Percentiles rank a stretch among this genome's conserved stretches.
phyloP scores from a whole-genome alignment of 2,113 vertebrate genomes.

The Hypocryptadius cinnamomeus region DNA sequence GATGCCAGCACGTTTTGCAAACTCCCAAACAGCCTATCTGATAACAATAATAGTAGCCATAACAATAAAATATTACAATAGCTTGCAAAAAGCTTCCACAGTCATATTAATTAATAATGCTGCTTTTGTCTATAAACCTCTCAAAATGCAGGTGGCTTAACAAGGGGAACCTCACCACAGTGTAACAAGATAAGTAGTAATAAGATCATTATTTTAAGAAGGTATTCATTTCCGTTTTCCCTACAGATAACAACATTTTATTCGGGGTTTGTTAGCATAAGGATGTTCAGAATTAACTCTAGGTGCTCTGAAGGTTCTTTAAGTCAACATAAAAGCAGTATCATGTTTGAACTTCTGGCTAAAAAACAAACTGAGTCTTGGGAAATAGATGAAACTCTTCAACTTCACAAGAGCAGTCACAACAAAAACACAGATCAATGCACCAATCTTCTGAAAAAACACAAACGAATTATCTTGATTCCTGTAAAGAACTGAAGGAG shows the following conservation, averaged over 20 bases:
- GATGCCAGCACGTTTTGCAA: neutral
- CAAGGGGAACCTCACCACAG: slow-evolving; percentile 46
- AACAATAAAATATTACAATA: slow-evolving; percentile 47
- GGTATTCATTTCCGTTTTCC: slow-evolving; percentile 21
- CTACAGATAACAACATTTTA: slow-evolving; percentile 46
- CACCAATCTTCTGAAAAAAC: neutral
- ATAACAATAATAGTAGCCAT: slow-evolving; percentile 22
- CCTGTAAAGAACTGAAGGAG: neutral
- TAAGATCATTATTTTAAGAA: slow-evolving; percentile 53
- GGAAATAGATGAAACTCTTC: neutral
- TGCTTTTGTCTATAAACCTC: slow-evolving; percentile 48
- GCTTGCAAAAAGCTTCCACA: slow-evolving; percentile 31
- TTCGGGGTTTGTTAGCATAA: slow-evolving; percentile 1
- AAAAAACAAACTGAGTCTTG: neutral
- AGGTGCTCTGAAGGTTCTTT: neutral
- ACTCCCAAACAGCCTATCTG: slow-evolving; percentile 16
- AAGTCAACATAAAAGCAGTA: neutral
- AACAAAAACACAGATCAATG: neutral
- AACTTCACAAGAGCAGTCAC: neutral
- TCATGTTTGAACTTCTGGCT: neutral
- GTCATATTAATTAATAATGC: slow-evolving; percentile 42
- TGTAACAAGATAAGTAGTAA: slow-evolving; percentile 55
- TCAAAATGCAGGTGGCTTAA: slow-evolving; percentile 53
- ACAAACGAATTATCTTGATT: neutral
- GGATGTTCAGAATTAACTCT: slow-evolving; percentile 45